Conservation (phyloP, 2,113 vertebrate genomes). For the Pseudonaja textilis region DNA sequence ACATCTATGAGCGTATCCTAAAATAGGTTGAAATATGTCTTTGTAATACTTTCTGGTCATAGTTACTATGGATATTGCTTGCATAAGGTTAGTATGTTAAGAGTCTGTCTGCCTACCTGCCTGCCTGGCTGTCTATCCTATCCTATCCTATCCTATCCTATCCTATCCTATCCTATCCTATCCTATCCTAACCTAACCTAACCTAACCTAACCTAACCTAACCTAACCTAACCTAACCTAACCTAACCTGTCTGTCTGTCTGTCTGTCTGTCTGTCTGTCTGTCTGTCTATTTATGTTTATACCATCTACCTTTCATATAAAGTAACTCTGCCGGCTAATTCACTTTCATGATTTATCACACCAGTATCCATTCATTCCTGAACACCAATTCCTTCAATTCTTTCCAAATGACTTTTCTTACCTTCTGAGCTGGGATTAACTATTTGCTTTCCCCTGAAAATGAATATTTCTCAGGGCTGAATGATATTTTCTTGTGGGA, state of each 20-base stretch:
- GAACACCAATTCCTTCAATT: not conserved
- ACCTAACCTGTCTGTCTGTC: too few species aligned
- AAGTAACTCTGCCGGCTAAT: not conserved
- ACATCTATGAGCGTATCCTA: not conserved
- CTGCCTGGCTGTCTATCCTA: too few species aligned
- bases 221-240: too few species aligned
- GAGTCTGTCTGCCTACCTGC: too few species aligned
- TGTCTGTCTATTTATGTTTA: too few species aligned
- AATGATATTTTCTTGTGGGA: not conserved
- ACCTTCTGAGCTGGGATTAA: not conserved
- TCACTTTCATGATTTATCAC: not conserved
- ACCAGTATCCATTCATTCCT: not conserved
- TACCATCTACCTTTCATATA: not conserved
- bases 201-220: too few species aligned
- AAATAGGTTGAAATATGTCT: not conserved
- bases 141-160: too few species aligned
- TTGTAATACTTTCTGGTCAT: not conserved
- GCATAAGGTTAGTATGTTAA: not conserved
- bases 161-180: too few species aligned
- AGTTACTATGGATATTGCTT: not conserved
- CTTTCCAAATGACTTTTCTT: not conserved
- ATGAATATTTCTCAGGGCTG: not conserved
- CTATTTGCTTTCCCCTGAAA: not conserved
- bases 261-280: too few species aligned
- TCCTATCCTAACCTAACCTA: too few species aligned